phyloP scores from a whole-genome alignment of 2,797 vertebrate genomes.

The Sciurus vulgaris region DNA sequence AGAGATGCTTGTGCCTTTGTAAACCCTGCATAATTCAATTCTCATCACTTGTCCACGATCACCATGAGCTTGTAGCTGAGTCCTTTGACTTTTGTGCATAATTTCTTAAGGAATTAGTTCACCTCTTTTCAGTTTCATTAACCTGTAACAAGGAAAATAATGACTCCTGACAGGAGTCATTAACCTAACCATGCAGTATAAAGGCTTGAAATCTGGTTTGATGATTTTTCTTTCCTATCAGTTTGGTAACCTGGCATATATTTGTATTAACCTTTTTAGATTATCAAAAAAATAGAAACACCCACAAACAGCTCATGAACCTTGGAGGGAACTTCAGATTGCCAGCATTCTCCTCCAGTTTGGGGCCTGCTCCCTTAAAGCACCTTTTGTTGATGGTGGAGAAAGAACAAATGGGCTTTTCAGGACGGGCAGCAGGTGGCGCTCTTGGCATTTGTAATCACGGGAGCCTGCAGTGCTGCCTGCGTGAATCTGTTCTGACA shows the following conservation, averaged over 20 bases:
- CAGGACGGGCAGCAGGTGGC: constrained; percentile 73
- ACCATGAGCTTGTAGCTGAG: not conserved
- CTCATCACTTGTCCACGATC: not conserved
- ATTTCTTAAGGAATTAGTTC: not conserved
- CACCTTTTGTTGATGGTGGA: not conserved
- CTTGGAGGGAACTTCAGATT: not conserved
- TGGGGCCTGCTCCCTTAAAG: not conserved
- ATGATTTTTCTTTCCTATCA: not conserved
- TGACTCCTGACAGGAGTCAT: not conserved
- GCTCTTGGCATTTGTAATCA: constrained; percentile 65
- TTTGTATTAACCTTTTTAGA: not conserved
- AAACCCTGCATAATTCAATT: not conserved
- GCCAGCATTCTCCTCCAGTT: accelerated
- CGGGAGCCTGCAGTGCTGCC: not conserved
- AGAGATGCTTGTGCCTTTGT: not conserved
- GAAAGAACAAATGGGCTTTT: not conserved
- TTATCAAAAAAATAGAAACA: not conserved
- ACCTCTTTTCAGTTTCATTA: not conserved
- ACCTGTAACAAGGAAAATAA: not conserved
- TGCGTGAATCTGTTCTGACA: accelerated
- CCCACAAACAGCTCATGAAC: not conserved
- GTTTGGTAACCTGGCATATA: not conserved
- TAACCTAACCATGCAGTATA: not conserved
- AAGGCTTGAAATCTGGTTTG: not conserved
- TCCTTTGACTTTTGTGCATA: not conserved